Conservation (phyloP, 2,888 invertebrate species). For the Mycalesis mineus region DNA sequence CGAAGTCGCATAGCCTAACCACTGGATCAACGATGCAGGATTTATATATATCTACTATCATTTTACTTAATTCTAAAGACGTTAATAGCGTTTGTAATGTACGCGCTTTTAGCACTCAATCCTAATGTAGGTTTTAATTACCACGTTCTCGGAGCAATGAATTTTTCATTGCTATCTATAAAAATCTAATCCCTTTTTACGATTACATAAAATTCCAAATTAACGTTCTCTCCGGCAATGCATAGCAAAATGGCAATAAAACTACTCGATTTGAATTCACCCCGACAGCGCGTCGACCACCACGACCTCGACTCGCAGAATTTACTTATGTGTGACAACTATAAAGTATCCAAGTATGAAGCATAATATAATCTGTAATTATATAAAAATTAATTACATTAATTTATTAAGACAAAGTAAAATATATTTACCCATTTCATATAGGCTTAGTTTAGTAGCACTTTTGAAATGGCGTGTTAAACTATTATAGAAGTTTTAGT, state of each 20-base stretch:
- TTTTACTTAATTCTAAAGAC: too few relatives aligned
- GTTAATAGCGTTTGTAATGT: background rate
- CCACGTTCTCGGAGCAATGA: conserved; percentile 26
- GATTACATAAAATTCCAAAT: conserved; percentile 38
- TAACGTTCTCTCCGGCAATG: conserved; percentile 33
- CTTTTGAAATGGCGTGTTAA: too few relatives aligned
- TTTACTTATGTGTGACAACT: background rate
- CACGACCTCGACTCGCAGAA: background rate
- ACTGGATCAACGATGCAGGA: too few relatives aligned
- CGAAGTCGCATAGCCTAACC: too few relatives aligned
- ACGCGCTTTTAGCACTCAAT: background rate
- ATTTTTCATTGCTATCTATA: conserved; percentile 35
- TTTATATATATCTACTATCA: too few relatives aligned
- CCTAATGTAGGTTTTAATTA: conserved; percentile 20
- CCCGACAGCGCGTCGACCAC: background rate
- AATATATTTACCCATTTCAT: too few relatives aligned
- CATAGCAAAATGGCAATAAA: conserved; percentile 37
- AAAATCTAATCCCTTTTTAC: conserved; percentile 38
- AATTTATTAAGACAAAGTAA: too few relatives aligned
- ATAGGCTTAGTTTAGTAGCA: too few relatives aligned
- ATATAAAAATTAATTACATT: too few relatives aligned
- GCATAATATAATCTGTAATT: too few relatives aligned
- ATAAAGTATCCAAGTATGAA: too few relatives aligned
- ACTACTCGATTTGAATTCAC: conserved; percentile 29
- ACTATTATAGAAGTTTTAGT: too few relatives aligned